phyloP scores from a whole-genome alignment of 2,797 vertebrate genomes.

The Spinus olivaceus region DNA sequence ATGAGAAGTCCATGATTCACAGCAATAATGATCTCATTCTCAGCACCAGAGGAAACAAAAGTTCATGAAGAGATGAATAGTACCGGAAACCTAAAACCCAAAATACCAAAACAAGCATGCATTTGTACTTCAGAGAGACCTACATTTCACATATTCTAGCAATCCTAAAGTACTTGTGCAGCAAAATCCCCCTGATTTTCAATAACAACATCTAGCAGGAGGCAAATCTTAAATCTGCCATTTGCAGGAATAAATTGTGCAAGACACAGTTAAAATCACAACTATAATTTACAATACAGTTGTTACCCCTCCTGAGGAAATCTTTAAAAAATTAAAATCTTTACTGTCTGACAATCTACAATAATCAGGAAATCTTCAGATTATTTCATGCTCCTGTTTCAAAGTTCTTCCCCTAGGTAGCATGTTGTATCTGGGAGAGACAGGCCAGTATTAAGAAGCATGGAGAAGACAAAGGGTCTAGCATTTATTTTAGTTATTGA shows the following conservation, averaged over 20 bases:
- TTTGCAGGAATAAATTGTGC: background rate
- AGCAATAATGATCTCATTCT: constrained; percentile 60
- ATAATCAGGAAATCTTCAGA: background rate
- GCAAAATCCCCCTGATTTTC: constrained; percentile 18
- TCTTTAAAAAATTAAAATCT: background rate
- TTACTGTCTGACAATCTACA: background rate
- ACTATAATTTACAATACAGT: background rate
- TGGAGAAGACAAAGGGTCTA: background rate
- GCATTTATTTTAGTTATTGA: background rate
- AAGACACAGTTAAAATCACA: background rate
- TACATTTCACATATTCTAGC: constrained; percentile 22
- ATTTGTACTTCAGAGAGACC: constrained; percentile 44
- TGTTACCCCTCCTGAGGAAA: background rate
- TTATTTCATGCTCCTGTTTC: background rate
- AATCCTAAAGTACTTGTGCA: background rate
- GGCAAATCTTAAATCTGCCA: background rate
- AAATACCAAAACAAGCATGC: constrained; percentile 40
- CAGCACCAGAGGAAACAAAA: constrained; percentile 47
- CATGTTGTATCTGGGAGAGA: background rate
- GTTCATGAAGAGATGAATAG: constrained; percentile 30
- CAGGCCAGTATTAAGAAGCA: background rate
- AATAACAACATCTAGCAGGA: background rate
- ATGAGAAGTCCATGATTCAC: constrained; percentile 42
- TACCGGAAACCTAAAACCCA: constrained; percentile 8
- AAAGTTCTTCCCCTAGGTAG: background rate